Conservation (phyloP, 2,797 vertebrate genomes). For the Gymnopithys bicolor region DNA sequence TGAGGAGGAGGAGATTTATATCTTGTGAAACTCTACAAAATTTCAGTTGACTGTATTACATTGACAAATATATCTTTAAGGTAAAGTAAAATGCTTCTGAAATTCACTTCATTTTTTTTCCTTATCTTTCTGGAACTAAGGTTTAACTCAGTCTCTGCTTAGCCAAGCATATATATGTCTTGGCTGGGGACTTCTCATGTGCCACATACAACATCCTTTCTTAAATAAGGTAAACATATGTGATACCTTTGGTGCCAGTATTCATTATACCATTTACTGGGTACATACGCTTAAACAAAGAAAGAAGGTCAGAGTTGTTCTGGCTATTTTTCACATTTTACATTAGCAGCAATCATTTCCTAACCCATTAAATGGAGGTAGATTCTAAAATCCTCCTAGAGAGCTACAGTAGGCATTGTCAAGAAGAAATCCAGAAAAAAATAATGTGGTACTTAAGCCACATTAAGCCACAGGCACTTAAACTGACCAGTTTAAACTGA, state of each 20-base stretch:
- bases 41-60: background rate
- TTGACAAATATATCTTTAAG: background rate
- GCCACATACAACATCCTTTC: background rate
- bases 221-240: background rate
- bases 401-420: background rate
- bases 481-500: background rate
- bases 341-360: background rate
- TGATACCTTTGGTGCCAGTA: background rate
- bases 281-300: background rate
- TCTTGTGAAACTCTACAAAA: background rate
- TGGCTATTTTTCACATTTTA: background rate
- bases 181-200: background rate
- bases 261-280: background rate
- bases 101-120: background rate
- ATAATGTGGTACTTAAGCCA: background rate
- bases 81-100: background rate
- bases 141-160: background rate
- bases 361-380: background rate
- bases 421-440: background rate
- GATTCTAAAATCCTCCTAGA: background rate
- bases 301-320: background rate
- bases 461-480: background rate
- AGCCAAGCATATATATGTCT: background rate
- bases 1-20: fast-evolving
- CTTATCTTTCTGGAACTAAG: background rate